Percentiles rank a stretch among this genome's conserved stretches.
These are phyloP conservation scores for Hormaphis cornu DNA, from an alignment of 1,140 invertebrate genomes.

Conservation along the genomic window DNA sequence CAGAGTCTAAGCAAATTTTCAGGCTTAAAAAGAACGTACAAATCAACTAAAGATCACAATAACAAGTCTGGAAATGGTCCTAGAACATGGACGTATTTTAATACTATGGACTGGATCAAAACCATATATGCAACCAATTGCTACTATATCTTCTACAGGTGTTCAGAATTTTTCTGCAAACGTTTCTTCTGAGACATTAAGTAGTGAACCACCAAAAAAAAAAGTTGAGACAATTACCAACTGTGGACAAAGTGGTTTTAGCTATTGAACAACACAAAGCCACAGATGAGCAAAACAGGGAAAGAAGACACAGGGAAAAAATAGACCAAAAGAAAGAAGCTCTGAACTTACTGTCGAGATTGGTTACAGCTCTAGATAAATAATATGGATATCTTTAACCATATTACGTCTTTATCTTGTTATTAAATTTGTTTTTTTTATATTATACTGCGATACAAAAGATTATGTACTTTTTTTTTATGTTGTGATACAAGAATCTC, in stretches of 20 bases:
- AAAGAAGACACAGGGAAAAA: neutral
- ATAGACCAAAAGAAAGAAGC: neutral
- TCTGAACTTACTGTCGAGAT: neutral
- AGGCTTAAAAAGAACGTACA: neutral
- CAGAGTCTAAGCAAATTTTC: neutral
- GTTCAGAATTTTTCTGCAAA: too few species aligned
- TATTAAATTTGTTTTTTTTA: too few species aligned
- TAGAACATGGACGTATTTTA: neutral
- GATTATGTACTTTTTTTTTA: too few species aligned
- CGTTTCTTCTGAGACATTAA: too few species aligned
- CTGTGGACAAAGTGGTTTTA: neutral
- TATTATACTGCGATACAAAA: neutral
- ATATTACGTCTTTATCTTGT: too few species aligned
- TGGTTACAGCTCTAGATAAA: neutral
- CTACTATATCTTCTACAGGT: too few species aligned
- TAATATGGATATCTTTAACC: too few species aligned
- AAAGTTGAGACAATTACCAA: neutral
- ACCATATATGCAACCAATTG: neutral
- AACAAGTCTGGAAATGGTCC: neutral
- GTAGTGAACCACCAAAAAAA: neutral
- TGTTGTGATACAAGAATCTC: too few species aligned
- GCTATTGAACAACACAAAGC: neutral
- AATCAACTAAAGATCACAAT: neutral
- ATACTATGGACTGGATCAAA: neutral
- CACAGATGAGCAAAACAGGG: neutral